phyloP scores from a whole-genome alignment of 2,113 vertebrate species.

The Lophius piscatorius region DNA sequence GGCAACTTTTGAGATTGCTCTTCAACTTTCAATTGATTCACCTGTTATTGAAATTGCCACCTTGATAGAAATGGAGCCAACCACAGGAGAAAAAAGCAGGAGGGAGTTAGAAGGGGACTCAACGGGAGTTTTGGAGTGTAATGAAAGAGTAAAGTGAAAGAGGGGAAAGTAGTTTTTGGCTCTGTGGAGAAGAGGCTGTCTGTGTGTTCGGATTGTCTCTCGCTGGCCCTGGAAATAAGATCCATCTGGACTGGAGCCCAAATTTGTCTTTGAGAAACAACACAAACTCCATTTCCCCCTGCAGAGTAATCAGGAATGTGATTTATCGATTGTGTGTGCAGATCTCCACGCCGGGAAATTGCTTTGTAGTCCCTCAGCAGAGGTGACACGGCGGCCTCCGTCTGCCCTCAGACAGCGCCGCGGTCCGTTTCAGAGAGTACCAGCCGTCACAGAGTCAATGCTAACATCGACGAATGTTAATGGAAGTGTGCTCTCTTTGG shows the following conservation, averaged over 20 bases:
- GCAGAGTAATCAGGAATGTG: conserved; percentile 76
- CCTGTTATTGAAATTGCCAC: conserved; percentile 60
- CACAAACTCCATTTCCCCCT: conserved; percentile 78
- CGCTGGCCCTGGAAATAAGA: conserved; percentile 61
- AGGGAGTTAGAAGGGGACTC: conserved; percentile 10
- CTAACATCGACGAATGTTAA: conserved; percentile 41
- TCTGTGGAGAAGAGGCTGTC: conserved; percentile 29
- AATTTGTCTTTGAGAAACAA: conserved; percentile 80
- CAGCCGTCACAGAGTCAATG: conserved; percentile 38
- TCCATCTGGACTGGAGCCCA: conserved; percentile 69
- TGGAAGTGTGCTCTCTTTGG: conserved; percentile 59
- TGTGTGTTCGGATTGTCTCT: conserved; percentile 40
- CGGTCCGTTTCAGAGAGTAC: conserved; percentile 38
- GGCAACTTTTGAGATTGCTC: conserved; percentile 41
- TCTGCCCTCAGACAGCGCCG: conserved; percentile 23
- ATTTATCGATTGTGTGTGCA: conserved; percentile 70
- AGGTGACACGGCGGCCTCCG: conserved; percentile 51
- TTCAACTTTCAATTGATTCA: conserved; percentile 59
- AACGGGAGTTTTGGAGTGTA: conserved; percentile 46
- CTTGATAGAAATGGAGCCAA: conserved; percentile 47
- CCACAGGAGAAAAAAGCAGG: neutral
- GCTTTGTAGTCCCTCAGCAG: conserved; percentile 63
- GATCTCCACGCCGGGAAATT: conserved; percentile 74
- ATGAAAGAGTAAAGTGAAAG: conserved; percentile 67
- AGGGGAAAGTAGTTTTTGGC: conserved; percentile 45